phyloP scores from a whole-genome alignment of 2,797 vertebrate species.

The Anas capensis region DNA sequence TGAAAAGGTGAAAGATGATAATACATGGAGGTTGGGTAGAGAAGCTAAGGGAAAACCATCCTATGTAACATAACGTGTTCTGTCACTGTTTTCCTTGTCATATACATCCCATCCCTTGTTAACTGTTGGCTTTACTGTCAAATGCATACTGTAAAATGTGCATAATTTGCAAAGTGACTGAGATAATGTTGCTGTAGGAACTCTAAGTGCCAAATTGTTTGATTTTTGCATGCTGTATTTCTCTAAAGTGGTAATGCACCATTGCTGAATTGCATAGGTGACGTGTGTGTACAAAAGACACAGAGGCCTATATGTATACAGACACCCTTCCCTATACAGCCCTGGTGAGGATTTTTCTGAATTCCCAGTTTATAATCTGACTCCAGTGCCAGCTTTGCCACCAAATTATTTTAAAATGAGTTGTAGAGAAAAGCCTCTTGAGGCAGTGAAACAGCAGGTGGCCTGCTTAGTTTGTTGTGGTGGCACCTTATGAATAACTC shows the following conservation, averaged over 20 bases:
- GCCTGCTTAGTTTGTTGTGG: constrained; percentile 55
- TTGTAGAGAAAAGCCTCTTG: constrained; percentile 36
- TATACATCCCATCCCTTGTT: background rate
- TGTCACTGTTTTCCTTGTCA: background rate
- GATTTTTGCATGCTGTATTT: background rate
- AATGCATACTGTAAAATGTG: background rate
- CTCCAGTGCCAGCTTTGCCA: background rate
- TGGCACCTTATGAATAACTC: constrained; percentile 67
- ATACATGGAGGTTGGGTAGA: background rate
- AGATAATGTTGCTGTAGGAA: background rate
- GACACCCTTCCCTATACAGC: background rate
- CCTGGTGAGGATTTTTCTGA: background rate
- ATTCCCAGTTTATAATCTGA: constrained; percentile 26
- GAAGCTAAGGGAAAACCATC: background rate
- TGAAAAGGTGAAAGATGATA: background rate
- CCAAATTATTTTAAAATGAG: constrained; percentile 66
- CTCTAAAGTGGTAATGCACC: background rate
- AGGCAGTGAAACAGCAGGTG: constrained; percentile 68
- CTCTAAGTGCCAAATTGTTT: background rate
- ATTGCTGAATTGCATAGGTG: background rate
- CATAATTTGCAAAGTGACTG: background rate
- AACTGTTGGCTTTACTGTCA: background rate
- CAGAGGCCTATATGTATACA: rapidly evolving
- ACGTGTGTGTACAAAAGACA: background rate
- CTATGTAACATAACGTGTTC: background rate